Evolutionary conservation across 2,797 vertebrate species (phyloP), one percentile per base, ranked within the genome.

Genomic region (Myoxocephalus aenaeus): DNA sequence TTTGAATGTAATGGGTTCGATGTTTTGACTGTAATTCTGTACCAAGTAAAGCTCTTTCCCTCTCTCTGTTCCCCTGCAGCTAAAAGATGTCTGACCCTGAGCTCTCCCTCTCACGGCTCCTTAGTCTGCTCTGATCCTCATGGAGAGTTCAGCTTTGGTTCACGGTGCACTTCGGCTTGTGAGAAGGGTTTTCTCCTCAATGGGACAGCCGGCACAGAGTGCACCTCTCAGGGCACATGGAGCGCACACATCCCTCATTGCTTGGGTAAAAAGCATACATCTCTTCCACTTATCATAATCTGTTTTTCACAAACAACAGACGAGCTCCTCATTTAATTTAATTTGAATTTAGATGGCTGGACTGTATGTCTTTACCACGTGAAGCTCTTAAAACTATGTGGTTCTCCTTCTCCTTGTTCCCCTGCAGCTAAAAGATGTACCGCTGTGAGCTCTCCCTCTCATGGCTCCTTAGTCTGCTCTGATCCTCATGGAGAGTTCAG

Each of bases 131-230:
- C 70, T 17, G 46, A 82, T 61, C 84, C 85, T 4, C 53, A 87
- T 36, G 72, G 50, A 38, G 20, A 57, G 25, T 92, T 88, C 57
- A 90, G 81, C 61, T 92, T 90, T 79, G 86, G 70, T 36, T 93
- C 91, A 71, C 70, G 0, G 17, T 94, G 92, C 62, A 62, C 22
- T 2, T 68, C 87, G 54, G 79, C 44, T 1, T 94, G 92, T 81
- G 68, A 73, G 1, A 51, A 85, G 5, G 89, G 89, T 0, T 92
- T 92, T 65, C 2, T 64, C 15, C 68, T 90, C 13, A 87, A 81
- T 11, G 88, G 89, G n/a, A 82, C 82, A 2, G 77, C 61, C 42
- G 56, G 64, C 4, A 84, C 69, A 5, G 66, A 86, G 40, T 92
- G 90, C 67, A 81, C 80, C 46, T 85, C 82, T 12, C 13, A 38